Conservation (phyloP, 2,888 invertebrate species). For the Apoda limacodes region DNA sequence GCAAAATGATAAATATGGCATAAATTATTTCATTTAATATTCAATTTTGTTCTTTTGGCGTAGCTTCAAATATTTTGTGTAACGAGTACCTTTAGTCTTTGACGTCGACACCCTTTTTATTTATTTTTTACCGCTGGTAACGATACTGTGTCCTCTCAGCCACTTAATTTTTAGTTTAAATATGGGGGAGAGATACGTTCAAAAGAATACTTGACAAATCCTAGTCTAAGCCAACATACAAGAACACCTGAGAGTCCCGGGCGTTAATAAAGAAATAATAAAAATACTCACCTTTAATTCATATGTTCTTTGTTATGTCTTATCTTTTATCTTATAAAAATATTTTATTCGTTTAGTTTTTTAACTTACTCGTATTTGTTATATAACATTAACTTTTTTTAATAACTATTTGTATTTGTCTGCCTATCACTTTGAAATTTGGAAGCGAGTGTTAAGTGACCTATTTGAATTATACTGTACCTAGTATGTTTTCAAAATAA, state of each 20-base stretch:
- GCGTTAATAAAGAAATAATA: no score
- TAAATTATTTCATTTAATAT: slow-evolving; percentile 73
- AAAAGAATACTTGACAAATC: slow-evolving; percentile 53
- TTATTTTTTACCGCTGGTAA: slow-evolving; percentile 34
- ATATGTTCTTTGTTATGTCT: no score
- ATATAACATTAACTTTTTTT: no score
- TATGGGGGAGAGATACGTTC: slow-evolving; percentile 52
- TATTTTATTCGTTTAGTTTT: no score
- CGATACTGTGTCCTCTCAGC: slow-evolving; percentile 59
- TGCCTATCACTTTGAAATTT: no score
- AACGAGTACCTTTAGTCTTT: slow-evolving; percentile 46
- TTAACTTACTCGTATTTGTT: no score
- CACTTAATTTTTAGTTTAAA: slow-evolving; percentile 65
- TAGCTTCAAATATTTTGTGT: slow-evolving; percentile 46
- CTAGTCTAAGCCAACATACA: slow-evolving; percentile 33
- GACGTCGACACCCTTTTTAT: slow-evolving; percentile 58
- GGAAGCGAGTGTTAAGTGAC: no score
- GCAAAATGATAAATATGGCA: slow-evolving; percentile 71
- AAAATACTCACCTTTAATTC: no score
- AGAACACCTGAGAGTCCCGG: slow-evolving; percentile 45
- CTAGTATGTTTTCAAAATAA: no score
- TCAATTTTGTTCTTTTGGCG: slow-evolving; percentile 65
- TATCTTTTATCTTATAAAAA: no score
- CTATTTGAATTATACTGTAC: no score
- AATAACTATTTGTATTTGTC: no score